These are phyloP conservation scores for Eurosta solidaginis DNA, from an alignment of 1,140 invertebrate species.

Conservation along the genomic window DNA sequence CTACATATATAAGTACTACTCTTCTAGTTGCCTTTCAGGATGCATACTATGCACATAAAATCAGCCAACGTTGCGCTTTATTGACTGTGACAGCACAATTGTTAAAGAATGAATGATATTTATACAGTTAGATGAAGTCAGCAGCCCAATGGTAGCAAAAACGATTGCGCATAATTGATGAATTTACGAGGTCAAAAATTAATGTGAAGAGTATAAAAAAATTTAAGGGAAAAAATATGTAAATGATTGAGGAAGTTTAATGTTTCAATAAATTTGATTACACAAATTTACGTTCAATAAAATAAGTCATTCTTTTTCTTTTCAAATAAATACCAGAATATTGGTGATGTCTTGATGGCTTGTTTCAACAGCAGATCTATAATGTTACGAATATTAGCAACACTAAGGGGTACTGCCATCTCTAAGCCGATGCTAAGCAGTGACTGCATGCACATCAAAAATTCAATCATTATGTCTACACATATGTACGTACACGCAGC, in stretches of 20 bases:
- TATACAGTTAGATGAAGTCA: slow-evolving; percentile 26
- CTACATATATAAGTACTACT: neutral
- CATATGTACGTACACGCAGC: no score
- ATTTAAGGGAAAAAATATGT: neutral
- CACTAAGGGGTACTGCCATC: no score
- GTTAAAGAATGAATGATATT: slow-evolving; percentile 19
- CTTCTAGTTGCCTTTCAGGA: neutral
- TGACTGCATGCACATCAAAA: no score
- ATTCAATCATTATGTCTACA: no score
- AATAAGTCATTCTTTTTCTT: no score
- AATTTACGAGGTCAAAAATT: neutral
- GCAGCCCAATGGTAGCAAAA: slow-evolving; percentile 4
- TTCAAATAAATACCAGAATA: no score
- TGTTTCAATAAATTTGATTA: slow-evolving; percentile 10
- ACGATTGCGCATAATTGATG: slow-evolving; percentile 25
- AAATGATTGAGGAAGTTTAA: neutral
- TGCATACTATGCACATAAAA: slow-evolving; percentile 14
- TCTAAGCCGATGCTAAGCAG: no score
- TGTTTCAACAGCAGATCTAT: no score
- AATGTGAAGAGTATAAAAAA: neutral
- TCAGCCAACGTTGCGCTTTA: slow-evolving; percentile 17
- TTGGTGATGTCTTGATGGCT: no score
- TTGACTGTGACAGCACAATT: slow-evolving; percentile 28
- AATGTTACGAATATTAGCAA: no score
- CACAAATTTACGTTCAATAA: no score